Evolutionary conservation across 2,797 vertebrate species (phyloP), one percentile per base, ranked within the genome.

Genomic region (Poeciliopsis infans): DNA sequence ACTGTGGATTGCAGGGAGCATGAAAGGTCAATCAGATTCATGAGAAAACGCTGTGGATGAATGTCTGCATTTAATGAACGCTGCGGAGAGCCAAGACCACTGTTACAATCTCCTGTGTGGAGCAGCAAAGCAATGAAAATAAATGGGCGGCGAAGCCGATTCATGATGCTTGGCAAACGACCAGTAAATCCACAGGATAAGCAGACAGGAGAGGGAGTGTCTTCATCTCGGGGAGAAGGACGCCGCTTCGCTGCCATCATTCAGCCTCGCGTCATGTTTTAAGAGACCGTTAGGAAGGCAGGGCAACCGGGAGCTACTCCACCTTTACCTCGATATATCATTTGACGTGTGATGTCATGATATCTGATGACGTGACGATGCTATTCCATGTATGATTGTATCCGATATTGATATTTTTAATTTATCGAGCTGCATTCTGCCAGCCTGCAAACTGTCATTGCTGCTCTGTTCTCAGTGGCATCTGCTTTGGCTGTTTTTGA

Each of bases 21-120:
- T 79, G 49, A 90, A 94, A 94, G 94, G 94, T 94, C 93, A 94
- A 95, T 94, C 87, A 94, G 90, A 94, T 95, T 93, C 93, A 94
- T 93, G 93, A 90, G 89, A 88, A 92, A 88, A 82, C n/a, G 77
- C 73, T 23, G 76, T 73, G 88, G 90, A 91, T 87, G 89, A 86
- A 91, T 88, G 91, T 92, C 85, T 79, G 76, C 75, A 41, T 79
- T 88, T 91, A 90, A 94, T 89, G 86, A 94, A 79, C 70, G 72
- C 75, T 66, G 71, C 79, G 57, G 80, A 82, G 85, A 46, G 7
- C 28, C 73, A 57, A 68, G 72, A 85, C 59, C n/a, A 53, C 87
- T 75, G 85, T 72, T 80, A 83, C 78, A 13, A 82, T 81, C 75
- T 83, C 64, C 76, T 78, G 70, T 72, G 86, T 64, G 79, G 78